Evolutionary conservation across 2,113 vertebrate genomes (phyloP).

Genomic region (Setophaga kirtlandii): DNA sequence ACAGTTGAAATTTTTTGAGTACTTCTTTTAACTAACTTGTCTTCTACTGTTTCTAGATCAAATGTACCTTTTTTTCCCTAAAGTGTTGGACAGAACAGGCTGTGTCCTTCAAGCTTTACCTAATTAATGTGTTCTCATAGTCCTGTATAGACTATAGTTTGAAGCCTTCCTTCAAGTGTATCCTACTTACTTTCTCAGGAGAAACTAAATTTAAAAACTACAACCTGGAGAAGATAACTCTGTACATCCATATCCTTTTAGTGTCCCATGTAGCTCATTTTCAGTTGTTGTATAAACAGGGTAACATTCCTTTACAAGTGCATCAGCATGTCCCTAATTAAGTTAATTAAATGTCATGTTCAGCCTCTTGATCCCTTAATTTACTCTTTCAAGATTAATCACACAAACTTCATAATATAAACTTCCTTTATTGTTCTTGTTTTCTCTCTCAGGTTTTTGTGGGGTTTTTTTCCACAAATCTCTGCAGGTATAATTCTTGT

Average conservation of each 20-base stretch:
- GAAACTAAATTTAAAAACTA: not conserved
- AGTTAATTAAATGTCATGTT: slow-evolving; percentile 32
- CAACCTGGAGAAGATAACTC: not conserved
- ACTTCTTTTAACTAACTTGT: not conserved
- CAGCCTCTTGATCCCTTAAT: slow-evolving; percentile 9
- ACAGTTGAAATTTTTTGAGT: not conserved
- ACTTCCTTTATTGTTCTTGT: not conserved
- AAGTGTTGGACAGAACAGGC: not conserved
- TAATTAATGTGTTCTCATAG: not conserved
- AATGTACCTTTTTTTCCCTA: not conserved
- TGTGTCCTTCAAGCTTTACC: not conserved
- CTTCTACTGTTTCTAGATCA: not conserved
- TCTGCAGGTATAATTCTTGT: not conserved
- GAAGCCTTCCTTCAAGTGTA: not conserved
- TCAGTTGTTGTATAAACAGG: not conserved
- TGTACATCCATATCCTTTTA: not conserved
- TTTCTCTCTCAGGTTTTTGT: not conserved
- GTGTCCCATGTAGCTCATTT: not conserved
- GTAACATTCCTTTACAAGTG: not conserved
- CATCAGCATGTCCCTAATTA: not conserved
- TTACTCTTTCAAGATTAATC: slow-evolving; percentile 1
- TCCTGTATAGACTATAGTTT: too few relatives aligned
- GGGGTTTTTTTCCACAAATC: not conserved
- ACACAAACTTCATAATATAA: not conserved
- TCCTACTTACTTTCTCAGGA: not conserved